Base-by-base conservation (phyloP, 1,140 invertebrate species). In the Dreissena rostriformis region DNA sequence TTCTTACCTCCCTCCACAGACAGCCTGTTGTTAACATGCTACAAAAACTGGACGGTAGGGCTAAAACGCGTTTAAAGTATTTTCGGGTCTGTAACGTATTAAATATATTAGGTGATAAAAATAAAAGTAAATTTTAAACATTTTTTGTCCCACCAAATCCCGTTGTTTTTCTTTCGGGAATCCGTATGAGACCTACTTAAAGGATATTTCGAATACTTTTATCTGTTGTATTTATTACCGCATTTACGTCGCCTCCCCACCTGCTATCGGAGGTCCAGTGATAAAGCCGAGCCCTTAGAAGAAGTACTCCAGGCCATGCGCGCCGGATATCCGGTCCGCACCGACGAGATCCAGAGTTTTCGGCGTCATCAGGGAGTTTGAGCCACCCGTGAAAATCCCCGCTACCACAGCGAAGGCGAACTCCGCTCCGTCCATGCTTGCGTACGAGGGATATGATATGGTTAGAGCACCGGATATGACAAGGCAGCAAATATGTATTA, bases 241-340 rank as follows among this genome's bases (percentile, higher is more conserved):
- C 39, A 39, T 39, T 5, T 5, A 39, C 39, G 8, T 75, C 71
- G 39, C 39, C 39, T 39, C 39, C 39, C 8, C 39, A 86, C 86
- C 81, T 63, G 86, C 75, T 53, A 86, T 53, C 4, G 86, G 86
- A 26, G 86, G 86, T 29, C 86, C 86, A 0, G 79, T 73, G 8
- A 88, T 19, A 22, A 75, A 71, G 0, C 86, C 86, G 57, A 88
- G 53, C 1, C 86, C 86, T 39, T 76, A 57, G 22, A 75, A 70
- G 53, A 86, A 66, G 51, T 29, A 66, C 17, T 81, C 61, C 8
- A 86, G 68, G 12, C 86, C 86, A 55, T 80, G 77, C 11, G 84
- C 84, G 8, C 28, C 19, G 28, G 79, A 75, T 12, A 88, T 55
- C 10, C 83, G 26, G 55, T 78, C 57, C 12, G 82, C 51, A 0